A percentile compares a stretch with the other conserved stretches of the same genome.
phyloP scores from a whole-genome alignment of 2,888 invertebrate genomes.

The Heliothis peltigera region DNA sequence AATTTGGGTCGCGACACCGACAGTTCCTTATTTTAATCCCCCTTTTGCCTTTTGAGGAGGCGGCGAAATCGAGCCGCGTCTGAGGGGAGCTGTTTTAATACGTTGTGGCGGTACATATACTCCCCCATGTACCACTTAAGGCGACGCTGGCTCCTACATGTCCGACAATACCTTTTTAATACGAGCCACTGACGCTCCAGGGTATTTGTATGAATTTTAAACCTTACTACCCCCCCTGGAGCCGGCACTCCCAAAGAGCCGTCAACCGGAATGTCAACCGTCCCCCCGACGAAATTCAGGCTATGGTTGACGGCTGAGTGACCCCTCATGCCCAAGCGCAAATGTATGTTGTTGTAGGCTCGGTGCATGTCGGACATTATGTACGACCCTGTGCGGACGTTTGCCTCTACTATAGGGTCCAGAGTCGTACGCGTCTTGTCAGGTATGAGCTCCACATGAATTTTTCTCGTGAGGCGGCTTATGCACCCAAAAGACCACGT shows the following conservation, averaged over 20 bases:
- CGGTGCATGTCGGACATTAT: no score
- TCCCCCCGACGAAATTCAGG: neutral
- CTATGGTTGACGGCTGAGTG: slow-evolving; percentile 8
- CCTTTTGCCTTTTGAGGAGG: no score
- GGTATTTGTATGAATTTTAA: slow-evolving; percentile 16
- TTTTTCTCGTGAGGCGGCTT: neutral
- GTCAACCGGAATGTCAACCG: neutral
- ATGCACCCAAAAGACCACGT: no score
- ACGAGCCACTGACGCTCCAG: slow-evolving; percentile 35
- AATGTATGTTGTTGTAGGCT: no score
- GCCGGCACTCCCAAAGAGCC: slow-evolving; percentile 1
- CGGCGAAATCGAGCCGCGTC: slow-evolving; percentile 40
- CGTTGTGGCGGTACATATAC: slow-evolving; percentile 52
- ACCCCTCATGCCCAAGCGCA: no score
- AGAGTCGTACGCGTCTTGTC: neutral
- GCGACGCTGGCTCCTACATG: slow-evolving; percentile 25
- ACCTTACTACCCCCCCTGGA: neutral
- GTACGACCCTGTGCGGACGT: no score
- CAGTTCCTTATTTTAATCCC: no score
- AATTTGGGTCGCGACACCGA: no score
- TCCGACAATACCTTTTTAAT: slow-evolving; percentile 46
- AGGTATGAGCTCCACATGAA: neutral
- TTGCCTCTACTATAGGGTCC: neutral
- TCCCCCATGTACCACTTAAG: slow-evolving; percentile 52
- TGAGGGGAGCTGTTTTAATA: slow-evolving; percentile 13